Base-by-base conservation (phyloP, 2,797 vertebrate genomes). In the Sardinella longiceps region DNA sequence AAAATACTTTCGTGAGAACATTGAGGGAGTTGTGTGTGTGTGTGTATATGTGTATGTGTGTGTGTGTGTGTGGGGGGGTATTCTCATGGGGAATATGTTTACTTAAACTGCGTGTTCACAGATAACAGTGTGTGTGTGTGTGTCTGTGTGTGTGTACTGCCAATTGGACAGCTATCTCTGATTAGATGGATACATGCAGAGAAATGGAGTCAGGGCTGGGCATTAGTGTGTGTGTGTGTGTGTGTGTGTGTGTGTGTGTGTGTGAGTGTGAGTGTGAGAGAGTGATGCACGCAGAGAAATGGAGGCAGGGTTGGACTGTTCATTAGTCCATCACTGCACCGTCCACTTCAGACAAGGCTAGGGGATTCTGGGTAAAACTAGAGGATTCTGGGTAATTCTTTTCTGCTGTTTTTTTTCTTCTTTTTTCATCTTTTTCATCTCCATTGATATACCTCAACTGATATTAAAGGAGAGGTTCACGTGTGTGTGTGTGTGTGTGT, bases 391-490 rank as follows among this genome's bases (percentile, higher is more conserved):
- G 1, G 23, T 58, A 58, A 10, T 6, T 10, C 7, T 25, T 60
- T 25, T 60, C 6, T 5, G 3, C 37, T 37, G n/a, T 7, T 37
- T 14, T 77, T 15, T n/a, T 5, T 18, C 20, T n/a, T n/a, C n/a
- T n/a, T n/a, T n/a, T n/a, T n/a, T n/a, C n/a, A n/a, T n/a, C 70
- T 39, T 23, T 20, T 18, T 39, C 66, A 39, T 74, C 30, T 33
- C 70, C 37, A 5, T 20, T 20, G 18, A 77, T 77, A 77, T 77
- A 20, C 37, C 37, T 39, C 37, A 6, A 77, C 20, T 43, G 70
- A 77, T 77, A 77, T 43, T 6, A 77, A 43, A 77, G 70, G 39
- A 77, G 70, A 9, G 33, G 70, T 39, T 77, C 70, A 77, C 70
- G 37, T 77, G 70, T 77, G 37, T 77, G 70, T 77, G 37, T 77